Evolutionary conservation across 2,113 vertebrate species (phyloP), one percentile per base, ranked within the genome.

Genomic region (Plecotus auritus): DNA sequence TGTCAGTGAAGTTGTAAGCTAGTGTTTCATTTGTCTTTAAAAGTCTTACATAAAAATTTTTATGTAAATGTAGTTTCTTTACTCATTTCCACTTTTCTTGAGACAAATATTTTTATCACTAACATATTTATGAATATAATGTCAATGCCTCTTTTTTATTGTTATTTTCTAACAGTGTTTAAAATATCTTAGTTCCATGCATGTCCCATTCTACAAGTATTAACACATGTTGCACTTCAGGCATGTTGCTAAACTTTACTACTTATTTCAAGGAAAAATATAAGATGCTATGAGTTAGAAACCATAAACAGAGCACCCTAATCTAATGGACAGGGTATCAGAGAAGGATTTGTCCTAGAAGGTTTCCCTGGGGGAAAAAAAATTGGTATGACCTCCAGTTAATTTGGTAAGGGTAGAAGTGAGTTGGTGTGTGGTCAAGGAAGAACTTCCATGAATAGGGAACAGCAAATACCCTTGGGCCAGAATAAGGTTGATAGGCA

Each of bases 221-320:
- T 59, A 66, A 61, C 47, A 94, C 26, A 26, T 82, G n/a, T 56
- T 74, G 70, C 16, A 70, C 12, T 76, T 45, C 26, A 78, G 32
- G 18, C 5, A 67, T 10, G 40, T 93, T 84, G 67, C 6, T 64
- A 90, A 73, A 54, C 10, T 83, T 78, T 92, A 13, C 16, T 47
- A 77, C 5, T 86, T 80, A 84, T 80, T 92, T 90, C 89, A 92
- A 87, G 20, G 32, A 85, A 88, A 90, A 78, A 35, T 40, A 23
- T 61, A 84, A 35, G 6, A 72, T 73, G 2, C 22, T 78, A n/a
- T 80, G 13, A 93, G 23, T 70, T 4, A 93, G 14, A 92, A 84
- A 85, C 7, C 45, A 61, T 67, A 59, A 94, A 82, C 5, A 85
- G 45, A 28, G 12, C 10, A 93, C 54, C 26, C 5, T 88, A 42